Base-by-base conservation (phyloP, 2,888 invertebrate species). In the Synergus japonicus region DNA sequence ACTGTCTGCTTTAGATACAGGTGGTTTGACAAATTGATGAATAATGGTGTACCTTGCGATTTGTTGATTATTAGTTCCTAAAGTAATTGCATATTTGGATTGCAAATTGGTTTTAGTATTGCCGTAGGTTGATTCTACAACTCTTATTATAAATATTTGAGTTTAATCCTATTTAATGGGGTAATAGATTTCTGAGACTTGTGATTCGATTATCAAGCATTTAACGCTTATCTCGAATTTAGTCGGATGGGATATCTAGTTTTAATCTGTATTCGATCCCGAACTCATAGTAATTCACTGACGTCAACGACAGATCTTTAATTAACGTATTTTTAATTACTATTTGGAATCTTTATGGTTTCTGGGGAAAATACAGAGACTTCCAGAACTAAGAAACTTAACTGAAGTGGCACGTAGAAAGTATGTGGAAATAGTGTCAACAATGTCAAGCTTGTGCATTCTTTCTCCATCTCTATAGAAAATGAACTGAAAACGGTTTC, bases 401-500 rank as follows among this genome's bases (percentile, higher is more conserved):
- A 49, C 22, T 69, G 15, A 69, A 69, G 49, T 69, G n/a, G 29
- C 29, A 69, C 49, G 69, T 49, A 69, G 69, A 69, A 69, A 69
- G 69, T 66, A 44, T 37, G 22, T 44, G 44, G 22, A 69, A 69
- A 69, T 49, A 49, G 46, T 69, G 46, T 46, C 69, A 46, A 49
- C 46, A 69, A 49, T 22, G 69, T 69, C 49, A 49, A 29, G 8
- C 29, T n/a, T 12, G 10, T 12, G 2, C n/a, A 43, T 66, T 43
- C 43, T 65, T 65, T 65, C 5, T 37, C 37, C 37, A 37, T 37
- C 37, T 37, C 37, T 37, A 5, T 37, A 37, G 37, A 37, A 37
- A 37, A 37, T 37, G 37, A 37, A 5, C 37, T 37, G 5, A 37
- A 37, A 37, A 5, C 5, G 5, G 37, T 5, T 37, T 37, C 37